A percentile compares a stretch with the other conserved stretches of the same genome.
Evolutionary conservation across 2,888 invertebrate species (phyloP).

Genomic region (Drosophila subsilvestris): DNA sequence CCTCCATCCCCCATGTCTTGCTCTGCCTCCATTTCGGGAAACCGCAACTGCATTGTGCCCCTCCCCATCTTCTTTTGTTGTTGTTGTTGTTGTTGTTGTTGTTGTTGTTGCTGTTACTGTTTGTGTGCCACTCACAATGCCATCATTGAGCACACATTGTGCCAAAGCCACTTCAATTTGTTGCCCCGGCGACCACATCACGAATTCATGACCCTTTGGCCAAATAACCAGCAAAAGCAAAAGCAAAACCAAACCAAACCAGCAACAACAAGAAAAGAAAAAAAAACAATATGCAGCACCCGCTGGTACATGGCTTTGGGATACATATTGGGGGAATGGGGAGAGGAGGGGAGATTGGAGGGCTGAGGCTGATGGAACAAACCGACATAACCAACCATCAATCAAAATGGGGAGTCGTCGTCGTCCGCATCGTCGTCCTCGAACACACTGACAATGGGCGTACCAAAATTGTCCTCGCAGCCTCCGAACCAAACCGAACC

Average conservation of each 20-base stretch:
- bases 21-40: constrained; percentile 7
- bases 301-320: constrained; percentile 28
- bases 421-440: neutral
- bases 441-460: constrained; percentile 32
- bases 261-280: constrained; percentile 5
- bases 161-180: constrained; percentile 71
- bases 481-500: constrained; percentile 21
- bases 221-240: constrained; percentile 61
- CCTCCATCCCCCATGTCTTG: neutral
- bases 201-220: constrained; percentile 66
- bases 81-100: too few species aligned
- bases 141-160: constrained; percentile 20
- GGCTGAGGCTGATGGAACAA: constrained; percentile 7
- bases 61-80: too few species aligned
- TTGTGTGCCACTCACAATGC: constrained; percentile 13
- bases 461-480: constrained; percentile 30
- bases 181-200: constrained; percentile 63
- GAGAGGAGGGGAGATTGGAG: neutral
- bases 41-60: constrained; percentile 40
- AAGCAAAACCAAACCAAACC: constrained; percentile 37
- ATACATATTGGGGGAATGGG: neutral
- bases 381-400: constrained; percentile 56
- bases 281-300: constrained; percentile 30
- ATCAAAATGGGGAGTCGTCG: constrained; percentile 51
- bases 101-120: neutral